Conservation (phyloP, 2,113 vertebrate species). For the Sminthopsis crassicaudata region DNA sequence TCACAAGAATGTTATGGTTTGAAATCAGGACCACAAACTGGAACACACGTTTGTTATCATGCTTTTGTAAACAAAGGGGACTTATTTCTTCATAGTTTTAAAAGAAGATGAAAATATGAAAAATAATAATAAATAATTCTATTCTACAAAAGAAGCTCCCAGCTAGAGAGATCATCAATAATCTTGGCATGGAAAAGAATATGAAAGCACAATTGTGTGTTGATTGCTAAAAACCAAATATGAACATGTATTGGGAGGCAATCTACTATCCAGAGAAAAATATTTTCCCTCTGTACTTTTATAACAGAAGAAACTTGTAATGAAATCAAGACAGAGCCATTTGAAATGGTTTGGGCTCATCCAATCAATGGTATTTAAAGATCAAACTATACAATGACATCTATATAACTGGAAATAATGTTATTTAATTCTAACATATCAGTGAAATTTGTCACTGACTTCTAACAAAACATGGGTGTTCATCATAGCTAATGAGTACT, state of each 20-base stretch:
- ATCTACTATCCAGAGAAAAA: neutral
- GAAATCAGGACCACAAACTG: neutral
- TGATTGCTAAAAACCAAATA: neutral
- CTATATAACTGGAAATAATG: neutral
- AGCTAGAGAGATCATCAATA: neutral
- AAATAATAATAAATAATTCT: neutral
- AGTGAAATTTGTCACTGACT: neutral
- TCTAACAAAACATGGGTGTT: neutral
- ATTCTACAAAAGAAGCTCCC: neutral
- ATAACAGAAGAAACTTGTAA: neutral
- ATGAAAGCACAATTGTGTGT: neutral
- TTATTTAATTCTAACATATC: neutral
- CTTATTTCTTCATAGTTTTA: neutral
- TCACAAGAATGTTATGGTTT: neutral
- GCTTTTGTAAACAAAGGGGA: neutral
- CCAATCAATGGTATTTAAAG: neutral
- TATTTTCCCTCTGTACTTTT: neutral
- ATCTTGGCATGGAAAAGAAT: conserved; percentile 22
- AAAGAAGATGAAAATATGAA: neutral
- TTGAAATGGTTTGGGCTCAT: neutral
- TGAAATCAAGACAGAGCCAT: neutral
- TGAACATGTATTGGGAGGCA: neutral
- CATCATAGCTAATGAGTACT: neutral
- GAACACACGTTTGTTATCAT: neutral
- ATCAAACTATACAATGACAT: neutral